A percentile compares a stretch with the other conserved stretches of the same genome.
Evolutionary conservation across 2,113 vertebrate species (phyloP).

Genomic region (Turdus rufiventris): DNA sequence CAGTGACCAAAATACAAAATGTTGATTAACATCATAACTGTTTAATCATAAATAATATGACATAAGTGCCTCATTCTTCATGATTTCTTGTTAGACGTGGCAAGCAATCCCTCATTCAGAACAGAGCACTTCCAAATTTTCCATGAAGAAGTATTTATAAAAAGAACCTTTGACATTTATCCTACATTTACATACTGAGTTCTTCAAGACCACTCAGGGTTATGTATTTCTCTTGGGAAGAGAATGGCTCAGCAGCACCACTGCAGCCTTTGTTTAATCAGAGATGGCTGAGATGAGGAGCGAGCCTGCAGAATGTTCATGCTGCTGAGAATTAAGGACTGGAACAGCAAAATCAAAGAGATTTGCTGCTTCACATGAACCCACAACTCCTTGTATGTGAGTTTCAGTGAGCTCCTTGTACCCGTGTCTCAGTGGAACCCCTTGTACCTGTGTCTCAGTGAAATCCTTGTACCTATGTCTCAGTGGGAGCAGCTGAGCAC

Average conservation of each 20-base stretch:
- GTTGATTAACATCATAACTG: not conserved
- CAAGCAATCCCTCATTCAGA: not conserved
- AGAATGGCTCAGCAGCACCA: not conserved
- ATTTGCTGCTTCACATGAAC: accelerated
- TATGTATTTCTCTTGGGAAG: not conserved
- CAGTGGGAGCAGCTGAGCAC: not conserved
- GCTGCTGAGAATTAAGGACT: not conserved
- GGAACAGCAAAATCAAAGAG: not conserved
- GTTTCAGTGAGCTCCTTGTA: no score
- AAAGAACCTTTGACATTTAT: not conserved
- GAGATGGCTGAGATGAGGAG: not conserved
- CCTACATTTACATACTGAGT: not conserved
- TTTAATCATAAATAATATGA: not conserved
- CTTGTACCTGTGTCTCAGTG: no score
- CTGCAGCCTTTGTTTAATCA: not conserved
- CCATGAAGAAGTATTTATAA: not conserved
- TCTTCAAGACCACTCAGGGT: not conserved
- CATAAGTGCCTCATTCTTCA: not conserved
- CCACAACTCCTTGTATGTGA: accelerated
- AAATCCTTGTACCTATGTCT: accelerated
- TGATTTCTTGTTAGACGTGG: not conserved
- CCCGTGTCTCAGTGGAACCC: no score
- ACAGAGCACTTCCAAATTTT: not conserved
- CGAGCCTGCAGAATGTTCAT: not conserved
- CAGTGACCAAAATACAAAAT: not conserved